Evolutionary conservation across 2,797 vertebrate species (phyloP).

Genomic region (Cynopterus sphinx): DNA sequence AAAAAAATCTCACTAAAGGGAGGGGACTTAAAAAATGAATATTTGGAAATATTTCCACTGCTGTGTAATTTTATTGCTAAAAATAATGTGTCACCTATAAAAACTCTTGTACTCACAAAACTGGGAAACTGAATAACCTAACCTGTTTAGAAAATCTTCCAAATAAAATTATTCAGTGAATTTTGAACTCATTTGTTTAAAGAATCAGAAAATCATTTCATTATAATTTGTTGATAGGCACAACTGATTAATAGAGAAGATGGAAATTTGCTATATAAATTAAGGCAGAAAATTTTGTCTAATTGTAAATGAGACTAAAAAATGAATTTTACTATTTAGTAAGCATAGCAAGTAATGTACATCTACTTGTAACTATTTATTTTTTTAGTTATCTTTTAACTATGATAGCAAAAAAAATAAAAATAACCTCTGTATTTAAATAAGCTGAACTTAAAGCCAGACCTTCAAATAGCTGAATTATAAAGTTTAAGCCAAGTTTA

Average conservation of each 20-base stretch:
- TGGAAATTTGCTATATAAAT: not conserved
- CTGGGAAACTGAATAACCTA: not conserved
- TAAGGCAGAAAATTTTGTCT: not conserved
- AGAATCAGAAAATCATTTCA: not conserved
- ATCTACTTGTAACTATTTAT: not conserved
- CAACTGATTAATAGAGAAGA: not conserved
- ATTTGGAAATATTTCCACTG: not conserved
- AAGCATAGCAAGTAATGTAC: not conserved
- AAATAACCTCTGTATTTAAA: not conserved
- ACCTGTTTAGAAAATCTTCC: not conserved
- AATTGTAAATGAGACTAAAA: not conserved
- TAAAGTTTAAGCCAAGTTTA: not conserved
- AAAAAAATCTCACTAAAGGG: not conserved
- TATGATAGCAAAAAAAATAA: not conserved
- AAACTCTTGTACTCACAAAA: not conserved
- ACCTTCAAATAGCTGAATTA: slow-evolving; percentile 6
- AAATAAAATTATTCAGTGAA: not conserved
- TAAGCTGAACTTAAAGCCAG: not conserved
- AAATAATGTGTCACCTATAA: not conserved
- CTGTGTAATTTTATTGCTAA: slow-evolving; percentile 37
- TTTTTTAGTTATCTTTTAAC: slow-evolving; percentile 15
- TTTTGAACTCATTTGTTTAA: not conserved
- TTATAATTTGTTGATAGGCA: not conserved
- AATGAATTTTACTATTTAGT: not conserved
- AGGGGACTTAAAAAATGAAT: slow-evolving; percentile 27